These are phyloP conservation scores for Oedothorax gibbosus DNA, from an alignment of 1,140 invertebrate species.

Conservation along the genomic window DNA sequence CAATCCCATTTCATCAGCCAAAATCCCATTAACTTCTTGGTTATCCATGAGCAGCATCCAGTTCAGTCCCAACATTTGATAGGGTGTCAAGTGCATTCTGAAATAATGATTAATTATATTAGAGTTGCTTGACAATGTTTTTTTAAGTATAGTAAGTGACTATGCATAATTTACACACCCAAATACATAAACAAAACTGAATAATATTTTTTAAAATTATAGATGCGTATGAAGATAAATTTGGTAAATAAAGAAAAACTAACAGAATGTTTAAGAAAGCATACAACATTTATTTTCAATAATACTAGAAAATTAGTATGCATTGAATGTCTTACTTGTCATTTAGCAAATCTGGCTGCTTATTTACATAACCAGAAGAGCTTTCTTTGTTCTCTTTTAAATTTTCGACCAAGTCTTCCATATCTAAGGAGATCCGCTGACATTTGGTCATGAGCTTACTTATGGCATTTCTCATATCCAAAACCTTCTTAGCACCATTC, in stretches of 20 bases:
- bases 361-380: conserved; percentile 66
- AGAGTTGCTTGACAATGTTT: too few relatives aligned
- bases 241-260: too few relatives aligned
- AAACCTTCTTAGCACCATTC: conserved; percentile 69
- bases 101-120: conserved; percentile 16
- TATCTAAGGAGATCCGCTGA: conserved; percentile 69
- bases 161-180: too few relatives aligned
- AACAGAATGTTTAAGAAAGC: too few relatives aligned
- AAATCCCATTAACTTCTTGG: conserved; percentile 91
- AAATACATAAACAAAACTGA: too few relatives aligned
- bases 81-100: conserved; percentile 78
- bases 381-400: conserved; percentile 65
- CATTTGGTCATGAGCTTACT: conserved; percentile 71
- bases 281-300: too few relatives aligned
- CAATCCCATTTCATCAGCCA: conserved; percentile 90
- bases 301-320: conserved; percentile 9
- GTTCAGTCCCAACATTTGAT: conserved; percentile 94
- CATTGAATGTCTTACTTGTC: conserved; percentile 65
- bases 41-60: conserved; percentile 92
- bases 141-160: too few relatives aligned
- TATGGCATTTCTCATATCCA: conserved; percentile 69
- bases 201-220: too few relatives aligned
- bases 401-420: conserved; percentile 69
- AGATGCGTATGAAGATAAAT: too few relatives aligned
- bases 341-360: conserved; percentile 69